Base-by-base conservation (phyloP, 2,888 invertebrate genomes). In the Brachypalpus laphriformis region DNA sequence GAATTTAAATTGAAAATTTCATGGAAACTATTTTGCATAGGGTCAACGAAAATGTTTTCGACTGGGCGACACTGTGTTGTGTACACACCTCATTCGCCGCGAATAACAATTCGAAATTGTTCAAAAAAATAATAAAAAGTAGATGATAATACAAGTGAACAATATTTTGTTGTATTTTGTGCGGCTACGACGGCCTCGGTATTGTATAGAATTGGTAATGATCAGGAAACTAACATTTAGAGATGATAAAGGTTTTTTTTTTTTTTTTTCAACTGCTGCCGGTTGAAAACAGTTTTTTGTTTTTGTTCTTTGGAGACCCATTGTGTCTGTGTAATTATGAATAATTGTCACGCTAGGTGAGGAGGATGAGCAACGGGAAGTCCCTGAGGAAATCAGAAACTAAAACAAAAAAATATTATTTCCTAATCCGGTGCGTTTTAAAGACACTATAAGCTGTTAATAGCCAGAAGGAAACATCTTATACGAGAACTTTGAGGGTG, bases 181-280 rank as follows among this genome's bases (percentile, higher is more conserved):
- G 22, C 9, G 28, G 63, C 45, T 75, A 18, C 56, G 9, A 37
- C 40, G 56, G 28, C 75, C 75, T 47, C 56, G 65, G 5, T 11
- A 61, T 42, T 22, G 47, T 34, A 56, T 66, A 49, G 75, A 65
- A 75, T 75, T 28, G 57, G 56, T 75, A 75, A 75, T 66, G 75
- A 75, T 56, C 65, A 20, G 75, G 75, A 75, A 66, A 57, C 66
- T 57, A 37, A 57, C 47, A 66, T 75, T 75, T 37, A 8, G 7
- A 20, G 47, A 57, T 57, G 59, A 57, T 47, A 49, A 18, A 68
- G 42, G 56, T 68, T 40, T 18, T 51, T 37, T 34, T n/a, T n/a
- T n/a, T n/a, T n/a, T n/a, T n/a, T n/a, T n/a, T n/a, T n/a, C n/a
- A 22, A 4, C 31, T 31, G 16, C 22, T 37, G 37, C 3, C 71